These are phyloP conservation scores for Pholis gunnellus DNA, from an alignment of 2,113 vertebrate species.

Conservation along the genomic window DNA sequence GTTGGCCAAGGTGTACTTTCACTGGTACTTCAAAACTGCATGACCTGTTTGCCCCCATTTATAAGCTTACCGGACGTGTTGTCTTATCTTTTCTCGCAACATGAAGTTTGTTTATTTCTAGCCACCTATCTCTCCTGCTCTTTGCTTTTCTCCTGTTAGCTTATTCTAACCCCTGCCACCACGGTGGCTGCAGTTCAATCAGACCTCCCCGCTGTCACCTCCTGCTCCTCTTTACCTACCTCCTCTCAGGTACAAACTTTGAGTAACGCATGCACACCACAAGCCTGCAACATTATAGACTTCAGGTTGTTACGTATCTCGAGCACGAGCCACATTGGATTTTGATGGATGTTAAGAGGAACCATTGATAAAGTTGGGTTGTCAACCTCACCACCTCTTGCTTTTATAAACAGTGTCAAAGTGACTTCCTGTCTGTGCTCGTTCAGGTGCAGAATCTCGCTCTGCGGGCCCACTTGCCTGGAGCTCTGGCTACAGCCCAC, in stretches of 20 bases:
- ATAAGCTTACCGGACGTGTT: slow-evolving; percentile 20
- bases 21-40: neutral
- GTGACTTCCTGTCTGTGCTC: neutral
- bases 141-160: slow-evolving; percentile 78
- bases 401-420: neutral
- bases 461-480: slow-evolving; percentile 88
- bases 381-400: neutral
- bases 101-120: slow-evolving; percentile 4
- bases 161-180: slow-evolving; percentile 95
- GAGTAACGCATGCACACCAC: neutral
- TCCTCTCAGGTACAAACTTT: slow-evolving; percentile 89
- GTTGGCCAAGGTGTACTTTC: neutral
- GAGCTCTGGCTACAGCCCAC: slow-evolving; percentile 88
- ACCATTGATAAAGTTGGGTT: neutral
- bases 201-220: slow-evolving; percentile 91
- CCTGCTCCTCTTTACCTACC: slow-evolving; percentile 89
- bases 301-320: neutral
- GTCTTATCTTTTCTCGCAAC: neutral
- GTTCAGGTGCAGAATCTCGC: slow-evolving; percentile 91
- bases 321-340: neutral
- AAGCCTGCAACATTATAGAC: neutral
- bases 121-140: slow-evolving; percentile 34
- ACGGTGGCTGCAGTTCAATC: slow-evolving; percentile 93
- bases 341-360: neutral
- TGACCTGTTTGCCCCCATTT: neutral